A percentile compares a stretch with the other conserved stretches of the same genome.
Conservation (phyloP, 1,140 invertebrate genomes). For the Triops longicaudatus region DNA sequence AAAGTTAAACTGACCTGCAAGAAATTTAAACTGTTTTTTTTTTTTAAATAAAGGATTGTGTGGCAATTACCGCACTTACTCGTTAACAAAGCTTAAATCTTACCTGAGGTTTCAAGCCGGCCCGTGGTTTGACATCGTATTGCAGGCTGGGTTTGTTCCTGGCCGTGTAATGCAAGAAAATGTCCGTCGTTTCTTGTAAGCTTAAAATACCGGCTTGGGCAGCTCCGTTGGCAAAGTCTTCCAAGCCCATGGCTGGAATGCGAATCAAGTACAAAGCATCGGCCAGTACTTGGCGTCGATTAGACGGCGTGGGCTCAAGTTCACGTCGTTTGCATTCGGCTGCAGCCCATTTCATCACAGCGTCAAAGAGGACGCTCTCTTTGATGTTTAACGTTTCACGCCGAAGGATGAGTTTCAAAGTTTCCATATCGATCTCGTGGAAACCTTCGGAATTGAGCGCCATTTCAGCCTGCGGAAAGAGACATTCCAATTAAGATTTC, state of each 20-base stretch:
- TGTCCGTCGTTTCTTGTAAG: conserved; percentile 80
- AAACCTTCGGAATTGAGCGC: conserved; percentile 86
- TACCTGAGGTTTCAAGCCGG: conserved; percentile 80
- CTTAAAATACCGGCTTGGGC: conserved; percentile 80
- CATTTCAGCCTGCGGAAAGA: conserved; percentile 69
- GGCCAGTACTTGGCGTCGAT: conserved; percentile 58
- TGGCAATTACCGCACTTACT: no score
- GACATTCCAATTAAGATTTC: no score
- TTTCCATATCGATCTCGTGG: conserved; percentile 81
- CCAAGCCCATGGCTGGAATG: conserved; percentile 79
- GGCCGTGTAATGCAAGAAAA: conserved; percentile 64
- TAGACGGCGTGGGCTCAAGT: conserved; percentile 59
- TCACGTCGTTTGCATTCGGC: conserved; percentile 73
- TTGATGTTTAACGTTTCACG: conserved; percentile 60
- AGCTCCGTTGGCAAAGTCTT: conserved; percentile 83
- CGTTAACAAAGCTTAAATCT: conserved; percentile 25
- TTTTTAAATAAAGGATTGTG: no score
- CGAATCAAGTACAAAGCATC: conserved; percentile 73
- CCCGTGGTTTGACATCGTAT: conserved; percentile 71
- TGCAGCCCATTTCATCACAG: conserved; percentile 70
- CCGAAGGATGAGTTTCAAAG: conserved; percentile 73
- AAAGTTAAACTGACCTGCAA: no score
- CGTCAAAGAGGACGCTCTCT: conserved; percentile 28
- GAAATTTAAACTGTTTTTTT: no score
- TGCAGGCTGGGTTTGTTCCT: conserved; percentile 58